Base-by-base conservation (phyloP, 2,888 invertebrate species). In the Microctonus aethiopoides region DNA sequence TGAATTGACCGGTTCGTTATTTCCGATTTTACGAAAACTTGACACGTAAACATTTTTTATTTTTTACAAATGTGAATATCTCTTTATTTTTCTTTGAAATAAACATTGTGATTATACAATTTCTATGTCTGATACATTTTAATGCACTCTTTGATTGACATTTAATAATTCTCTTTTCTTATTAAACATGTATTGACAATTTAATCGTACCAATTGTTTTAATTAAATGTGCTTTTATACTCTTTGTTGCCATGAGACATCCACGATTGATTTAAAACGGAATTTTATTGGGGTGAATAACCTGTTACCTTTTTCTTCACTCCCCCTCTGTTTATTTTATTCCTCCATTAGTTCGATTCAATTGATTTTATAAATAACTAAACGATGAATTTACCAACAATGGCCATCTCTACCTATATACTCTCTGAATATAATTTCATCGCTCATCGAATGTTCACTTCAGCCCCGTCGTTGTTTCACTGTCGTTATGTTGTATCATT, bases 221-320 rank as follows among this genome's bases (percentile, higher is more conserved):
- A 46, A 46, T 46, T 16, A 46, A 46, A 46, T 16, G 46, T 46
- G 11, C 11, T 20, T 11, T 54, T 20, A 11, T 5, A 22, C 22
- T 10, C 32, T 34, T 32, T 3, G 7, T 46, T 46, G 16, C 6
- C 16, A 46, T 20, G 9, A n/a, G 16, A 7, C 5, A 41, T 1
- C 7, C 22, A 24, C 24, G 10, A 24, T 39, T 36, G 34, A 59
- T 7, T 22, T 41, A 11, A 41, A 41, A 61, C 41, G 13, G 24
- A 41, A 61, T 61, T 41, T 46, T 41, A 39, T 16, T 51, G 16
- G n/a, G 51, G 46, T 64, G 62, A 65, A 67, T 16, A 60, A 73
- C 56, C 65, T 51, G 39, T 39, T 61, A 56, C 34, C 46, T 34
- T 62, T 1, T 46, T 46, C 7, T 16, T 20, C 6, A 6, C 20